Conservation (phyloP, 1,140 invertebrate genomes). For the Drosophila equinoxialis region DNA sequence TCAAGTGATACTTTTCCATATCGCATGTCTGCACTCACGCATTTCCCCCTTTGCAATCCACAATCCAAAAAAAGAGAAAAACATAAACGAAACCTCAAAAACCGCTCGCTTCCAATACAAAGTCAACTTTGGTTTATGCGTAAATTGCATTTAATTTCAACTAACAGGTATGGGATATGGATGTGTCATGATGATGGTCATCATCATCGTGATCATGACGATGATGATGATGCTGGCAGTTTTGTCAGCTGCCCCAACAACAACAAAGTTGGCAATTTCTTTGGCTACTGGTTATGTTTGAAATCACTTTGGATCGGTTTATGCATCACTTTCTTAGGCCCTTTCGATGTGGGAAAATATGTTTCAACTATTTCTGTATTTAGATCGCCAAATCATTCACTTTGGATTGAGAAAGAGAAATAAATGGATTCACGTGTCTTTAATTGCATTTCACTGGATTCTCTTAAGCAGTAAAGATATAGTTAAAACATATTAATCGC, state of each 20-base stretch:
- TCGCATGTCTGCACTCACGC: slow-evolving; percentile 59
- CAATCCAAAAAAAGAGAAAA: too few relatives aligned
- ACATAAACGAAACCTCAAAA: too few relatives aligned
- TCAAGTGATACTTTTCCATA: slow-evolving; percentile 75
- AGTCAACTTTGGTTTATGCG: slow-evolving; percentile 55
- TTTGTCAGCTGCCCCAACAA: not conserved
- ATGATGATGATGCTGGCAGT: not conserved
- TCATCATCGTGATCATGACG: not conserved
- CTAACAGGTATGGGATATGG: slow-evolving; percentile 22
- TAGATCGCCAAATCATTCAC: not conserved
- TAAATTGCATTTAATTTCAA: slow-evolving; percentile 73
- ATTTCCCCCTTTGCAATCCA: not conserved
- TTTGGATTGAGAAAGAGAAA: not conserved
- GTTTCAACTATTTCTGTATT: too few relatives aligned
- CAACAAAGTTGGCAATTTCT: slow-evolving; percentile 1
- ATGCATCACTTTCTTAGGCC: too few relatives aligned
- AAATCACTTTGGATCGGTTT: too few relatives aligned
- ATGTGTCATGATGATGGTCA: slow-evolving; percentile 7
- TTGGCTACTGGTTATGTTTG: not conserved
- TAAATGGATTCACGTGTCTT: not conserved
- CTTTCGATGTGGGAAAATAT: too few relatives aligned
- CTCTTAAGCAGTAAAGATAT: too few relatives aligned
- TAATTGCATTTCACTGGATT: not conserved
- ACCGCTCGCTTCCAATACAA: not conserved
- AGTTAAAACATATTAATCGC: too few relatives aligned